Conservation (phyloP, 2,888 invertebrate genomes). For the Drosophila longiperda region DNA sequence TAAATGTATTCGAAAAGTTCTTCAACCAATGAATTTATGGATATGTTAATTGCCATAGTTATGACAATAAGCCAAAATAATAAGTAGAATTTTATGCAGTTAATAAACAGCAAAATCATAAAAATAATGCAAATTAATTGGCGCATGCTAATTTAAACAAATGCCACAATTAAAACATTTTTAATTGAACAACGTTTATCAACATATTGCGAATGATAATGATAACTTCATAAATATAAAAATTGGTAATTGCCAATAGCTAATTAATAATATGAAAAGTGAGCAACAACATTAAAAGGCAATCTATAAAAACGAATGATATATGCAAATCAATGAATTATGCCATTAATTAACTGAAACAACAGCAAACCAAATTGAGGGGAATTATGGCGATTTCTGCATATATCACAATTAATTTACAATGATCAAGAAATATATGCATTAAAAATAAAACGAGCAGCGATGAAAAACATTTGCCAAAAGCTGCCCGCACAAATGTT, state of each 20-base stretch:
- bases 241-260: conserved; percentile 1
- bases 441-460: background rate
- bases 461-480: conserved; percentile 36
- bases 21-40: background rate
- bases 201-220: conserved; percentile 12
- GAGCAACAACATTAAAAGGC: conserved; percentile 32
- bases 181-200: conserved; percentile 10
- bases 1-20: background rate
- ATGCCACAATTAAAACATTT: background rate
- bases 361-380: background rate
- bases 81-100: background rate
- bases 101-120: background rate
- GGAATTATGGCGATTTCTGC: conserved; percentile 17
- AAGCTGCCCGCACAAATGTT: conserved; percentile 14
- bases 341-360: conserved; percentile 45
- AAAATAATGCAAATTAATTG: background rate
- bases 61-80: background rate
- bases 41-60: background rate
- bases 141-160: background rate
- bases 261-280: conserved; percentile 22
- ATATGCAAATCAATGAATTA: conserved; percentile 51
- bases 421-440: conserved; percentile 1
- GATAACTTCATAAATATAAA: conserved; percentile 2
- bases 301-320: conserved; percentile 34
- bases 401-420: conserved; percentile 45